A percentile compares a stretch with the other conserved stretches of the same genome.
Conservation (phyloP, 2,113 vertebrate genomes). For the Cyprinus carpio region DNA sequence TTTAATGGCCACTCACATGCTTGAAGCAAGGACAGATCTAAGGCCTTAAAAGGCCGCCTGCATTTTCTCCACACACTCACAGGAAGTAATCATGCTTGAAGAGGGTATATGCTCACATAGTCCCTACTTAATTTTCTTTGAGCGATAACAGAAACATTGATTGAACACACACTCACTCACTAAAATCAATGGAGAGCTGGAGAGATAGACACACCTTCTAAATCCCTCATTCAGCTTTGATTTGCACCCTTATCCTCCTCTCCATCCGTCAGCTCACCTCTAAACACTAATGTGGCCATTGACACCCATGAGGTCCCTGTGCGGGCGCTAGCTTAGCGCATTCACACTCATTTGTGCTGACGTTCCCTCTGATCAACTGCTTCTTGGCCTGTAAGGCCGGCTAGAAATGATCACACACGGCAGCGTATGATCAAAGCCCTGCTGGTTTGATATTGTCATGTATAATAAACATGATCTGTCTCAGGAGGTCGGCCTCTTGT, state of each 20-base stretch:
- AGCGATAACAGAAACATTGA: constrained; percentile 32
- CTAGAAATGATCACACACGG: constrained; percentile 2
- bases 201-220: constrained; percentile 28
- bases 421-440: constrained; percentile 23
- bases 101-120: constrained; percentile 5
- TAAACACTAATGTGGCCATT: constrained; percentile 1
- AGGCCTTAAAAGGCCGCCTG: background rate
- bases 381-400: background rate
- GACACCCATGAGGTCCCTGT: background rate
- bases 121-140: constrained; percentile 13
- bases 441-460: constrained; percentile 1
- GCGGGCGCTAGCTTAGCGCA: background rate
- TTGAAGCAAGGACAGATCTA: background rate
- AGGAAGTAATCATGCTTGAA: background rate
- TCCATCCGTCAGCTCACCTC: constrained; percentile 8
- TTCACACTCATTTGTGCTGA: constrained; percentile 2
- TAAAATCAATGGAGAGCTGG: constrained; percentile 30
- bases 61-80: constrained; percentile 10
- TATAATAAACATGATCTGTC: background rate
- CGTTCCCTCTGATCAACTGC: constrained; percentile 2
- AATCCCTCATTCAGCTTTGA: constrained; percentile 39
- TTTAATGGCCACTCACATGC: background rate
- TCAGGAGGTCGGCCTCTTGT: constrained; percentile 5
- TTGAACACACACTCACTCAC: constrained; percentile 22
- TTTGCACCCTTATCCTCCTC: constrained; percentile 7